Base-by-base conservation (phyloP, 2,113 vertebrate genomes). In the Stigmatopora argus region DNA sequence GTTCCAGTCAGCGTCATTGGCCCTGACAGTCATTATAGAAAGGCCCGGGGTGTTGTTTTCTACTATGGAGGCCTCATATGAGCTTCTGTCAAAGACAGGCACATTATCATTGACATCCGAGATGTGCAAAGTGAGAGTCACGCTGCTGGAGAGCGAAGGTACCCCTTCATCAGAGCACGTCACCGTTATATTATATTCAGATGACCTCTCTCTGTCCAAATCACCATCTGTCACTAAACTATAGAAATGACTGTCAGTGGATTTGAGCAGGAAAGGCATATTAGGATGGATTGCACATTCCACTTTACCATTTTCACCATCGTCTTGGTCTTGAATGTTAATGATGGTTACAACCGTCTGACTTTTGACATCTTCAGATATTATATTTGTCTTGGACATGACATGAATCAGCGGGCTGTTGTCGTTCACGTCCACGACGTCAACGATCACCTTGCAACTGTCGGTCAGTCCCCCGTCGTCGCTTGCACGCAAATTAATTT, bases 371-470 rank as follows among this genome's bases (percentile, higher is more conserved):
- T 84, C 64, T 67, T 89, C 88, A 7, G 69, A 66, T 69, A 93
- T 60, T 1, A 81, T 64, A 55, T 55, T 75, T 44, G 83, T 80
- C 12, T 78, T 65, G 4, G 81, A 89, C 49, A 81, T 88, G 1
- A 92, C 68, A 15, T 69, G 86, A 49, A 93, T 87, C 4, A 85
- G 56, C 1, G 92, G 92, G 0, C 47, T 65, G 56, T 90, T 93
- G 64, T 93, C 91, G 76, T 93, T 93, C 5, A 87, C 81, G 66
- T 93, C 91, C 11, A 82, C 66, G 45, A 93, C 66, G 45, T 92
- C 90, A 9, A 91, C 84, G 14, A 89, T 75, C 1, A 94, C 73
- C 2, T 90, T 83, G n/a, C 90, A 88, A 1, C 86, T 89, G 0
- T 87, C 81, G 0, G 73, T 66, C 0, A 92, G 60, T 0, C 90